Percentiles rank a stretch among this genome's conserved stretches.
Evolutionary conservation across 2,797 vertebrate genomes (phyloP).

Genomic region (Scleropages formosus): DNA sequence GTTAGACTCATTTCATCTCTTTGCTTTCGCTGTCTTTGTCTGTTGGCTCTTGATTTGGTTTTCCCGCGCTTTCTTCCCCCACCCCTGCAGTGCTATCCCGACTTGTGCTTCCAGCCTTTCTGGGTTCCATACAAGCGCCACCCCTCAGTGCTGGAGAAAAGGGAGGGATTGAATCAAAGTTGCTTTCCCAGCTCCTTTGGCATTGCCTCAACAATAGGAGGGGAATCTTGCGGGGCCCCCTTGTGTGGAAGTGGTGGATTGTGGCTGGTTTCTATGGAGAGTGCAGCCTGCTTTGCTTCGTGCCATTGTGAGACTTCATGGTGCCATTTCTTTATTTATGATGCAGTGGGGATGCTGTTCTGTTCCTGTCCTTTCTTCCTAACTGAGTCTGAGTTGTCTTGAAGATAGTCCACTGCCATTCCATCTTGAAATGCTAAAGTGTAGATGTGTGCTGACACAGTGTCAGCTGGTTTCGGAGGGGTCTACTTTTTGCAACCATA

Average conservation of each 20-base stretch:
- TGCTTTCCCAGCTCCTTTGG: constrained; percentile 30
- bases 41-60: constrained; percentile 52
- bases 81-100: constrained; percentile 34
- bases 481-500: background rate
- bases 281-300: constrained; percentile 43
- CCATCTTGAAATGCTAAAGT: background rate
- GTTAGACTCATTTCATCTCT: background rate
- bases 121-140: constrained; percentile 39
- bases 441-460: background rate
- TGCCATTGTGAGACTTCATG: constrained; percentile 41
- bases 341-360: constrained; percentile 24
- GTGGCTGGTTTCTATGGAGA: constrained; percentile 60
- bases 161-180: constrained; percentile 30
- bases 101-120: constrained; percentile 42
- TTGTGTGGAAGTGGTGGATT: constrained; percentile 53
- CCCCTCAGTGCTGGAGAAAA: constrained; percentile 46
- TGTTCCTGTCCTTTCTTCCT: background rate
- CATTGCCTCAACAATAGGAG: constrained; percentile 47
- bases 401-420: background rate
- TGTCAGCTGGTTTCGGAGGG: constrained; percentile 5
- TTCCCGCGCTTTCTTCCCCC: constrained; percentile 42
- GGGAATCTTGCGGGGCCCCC: constrained; percentile 37
- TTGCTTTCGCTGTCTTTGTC: constrained; percentile 30
- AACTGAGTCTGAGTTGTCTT: no score
- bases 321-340: constrained; percentile 30